Percentiles rank a stretch among this genome's conserved stretches.
Evolutionary conservation across 2,888 invertebrate species (phyloP).

Genomic region (Seladonia tumulorum): DNA sequence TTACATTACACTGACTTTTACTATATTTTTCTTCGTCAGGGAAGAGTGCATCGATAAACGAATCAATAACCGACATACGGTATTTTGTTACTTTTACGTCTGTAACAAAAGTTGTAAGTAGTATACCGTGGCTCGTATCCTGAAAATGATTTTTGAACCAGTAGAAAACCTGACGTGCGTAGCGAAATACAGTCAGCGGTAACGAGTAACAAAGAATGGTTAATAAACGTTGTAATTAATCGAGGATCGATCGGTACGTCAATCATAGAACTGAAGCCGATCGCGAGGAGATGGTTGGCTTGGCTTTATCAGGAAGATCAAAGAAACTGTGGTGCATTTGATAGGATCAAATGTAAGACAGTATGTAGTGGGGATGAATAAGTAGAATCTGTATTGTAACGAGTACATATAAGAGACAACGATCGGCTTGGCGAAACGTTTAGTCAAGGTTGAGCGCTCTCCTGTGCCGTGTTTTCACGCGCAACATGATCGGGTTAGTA

Average conservation of each 20-base stretch:
- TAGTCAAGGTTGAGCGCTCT: constrained; percentile 75
- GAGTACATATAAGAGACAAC: constrained; percentile 68
- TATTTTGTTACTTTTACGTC: no score
- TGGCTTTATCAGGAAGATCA: not conserved
- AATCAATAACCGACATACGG: not conserved
- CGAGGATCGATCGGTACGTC: not conserved
- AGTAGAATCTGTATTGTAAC: constrained; percentile 61
- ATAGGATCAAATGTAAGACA: constrained; percentile 17
- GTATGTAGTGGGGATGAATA: constrained; percentile 67
- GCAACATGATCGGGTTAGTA: constrained; percentile 76
- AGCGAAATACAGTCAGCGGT: not conserved
- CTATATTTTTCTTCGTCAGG: not conserved
- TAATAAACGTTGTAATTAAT: not conserved
- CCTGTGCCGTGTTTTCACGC: constrained; percentile 44
- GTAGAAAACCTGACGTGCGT: not conserved
- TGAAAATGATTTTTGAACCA: not conserved
- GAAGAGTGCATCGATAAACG: not conserved
- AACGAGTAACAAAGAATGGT: not conserved
- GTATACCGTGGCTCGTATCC: not conserved
- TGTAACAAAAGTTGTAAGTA: no score
- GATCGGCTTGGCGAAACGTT: constrained; percentile 73
- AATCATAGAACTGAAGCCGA: not conserved
- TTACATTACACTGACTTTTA: not conserved
- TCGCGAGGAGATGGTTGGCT: not conserved
- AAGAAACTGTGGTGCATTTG: constrained; percentile 18